phyloP scores from a whole-genome alignment of 2,113 vertebrate species.

The Spermophilus dauricus region DNA sequence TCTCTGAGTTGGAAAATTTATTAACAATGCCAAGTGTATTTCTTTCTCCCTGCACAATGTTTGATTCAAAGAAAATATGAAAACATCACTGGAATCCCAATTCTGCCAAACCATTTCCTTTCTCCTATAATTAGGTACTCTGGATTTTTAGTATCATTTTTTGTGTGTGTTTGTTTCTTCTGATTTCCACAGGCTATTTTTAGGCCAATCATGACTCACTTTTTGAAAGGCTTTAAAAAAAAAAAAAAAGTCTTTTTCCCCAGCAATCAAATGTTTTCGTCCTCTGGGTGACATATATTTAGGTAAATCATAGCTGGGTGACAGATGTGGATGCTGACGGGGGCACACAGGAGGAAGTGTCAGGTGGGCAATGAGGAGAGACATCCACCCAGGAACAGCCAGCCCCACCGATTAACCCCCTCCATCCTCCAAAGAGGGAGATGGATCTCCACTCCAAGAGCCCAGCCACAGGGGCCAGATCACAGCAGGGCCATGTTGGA shows the following conservation, averaged over 20 bases:
- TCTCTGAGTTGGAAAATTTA: constrained; percentile 58
- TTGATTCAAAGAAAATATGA: constrained; percentile 75
- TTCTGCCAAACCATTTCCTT: constrained; percentile 73
- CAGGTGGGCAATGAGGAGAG: background rate
- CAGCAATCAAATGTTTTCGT: constrained; percentile 72
- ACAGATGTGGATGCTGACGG: background rate
- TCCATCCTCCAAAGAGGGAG: background rate
- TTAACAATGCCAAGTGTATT: constrained; percentile 64
- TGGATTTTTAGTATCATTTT: constrained; percentile 74
- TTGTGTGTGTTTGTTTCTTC: constrained; percentile 74
- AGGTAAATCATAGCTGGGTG: constrained; percentile 38
- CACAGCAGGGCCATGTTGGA: rapidly evolving
- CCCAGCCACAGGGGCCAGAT: background rate
- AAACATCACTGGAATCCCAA: constrained; percentile 76
- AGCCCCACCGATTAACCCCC: too few species aligned
- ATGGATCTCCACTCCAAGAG: background rate
- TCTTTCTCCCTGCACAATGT: constrained; percentile 51
- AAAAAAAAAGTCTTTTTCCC: constrained; percentile 35
- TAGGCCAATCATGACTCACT: constrained; percentile 83
- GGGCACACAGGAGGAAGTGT: background rate
- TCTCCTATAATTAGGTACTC: constrained; percentile 82
- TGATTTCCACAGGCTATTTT: constrained; percentile 83
- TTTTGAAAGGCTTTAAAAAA: constrained; percentile 68
- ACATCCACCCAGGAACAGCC: too few species aligned
- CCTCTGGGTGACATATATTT: constrained; percentile 61